Base-by-base conservation (phyloP, 2,888 invertebrate genomes). In the Allophyes oxyacanthae region DNA sequence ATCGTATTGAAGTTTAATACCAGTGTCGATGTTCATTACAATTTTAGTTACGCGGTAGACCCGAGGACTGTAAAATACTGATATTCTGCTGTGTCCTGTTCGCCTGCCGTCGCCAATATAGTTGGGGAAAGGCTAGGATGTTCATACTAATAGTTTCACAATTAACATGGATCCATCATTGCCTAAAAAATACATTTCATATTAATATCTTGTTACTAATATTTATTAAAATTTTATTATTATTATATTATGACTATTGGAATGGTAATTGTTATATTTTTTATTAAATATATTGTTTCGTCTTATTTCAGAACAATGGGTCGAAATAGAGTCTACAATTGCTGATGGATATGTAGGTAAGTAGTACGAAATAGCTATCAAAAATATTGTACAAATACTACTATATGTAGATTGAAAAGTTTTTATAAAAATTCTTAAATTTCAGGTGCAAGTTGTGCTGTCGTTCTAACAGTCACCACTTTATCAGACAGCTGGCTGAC, bases 341-440 rank as follows among this genome's bases (percentile, higher is more conserved):
- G 83, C 85, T 0, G 75, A 81, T 60, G 93, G 93, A 50, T 93
- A 85, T 76, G 92, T 93, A 11, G 93, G 93, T 93, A 85, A 86
- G 91, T 64, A 28, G 25, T 28, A 20, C 0, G 11, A 42, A 42
- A 15, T 26, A 7, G 2, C 0, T 0, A 10, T 28, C 0, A 14
- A 9, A n/a, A n/a, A n/a, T n/a, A n/a, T n/a, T n/a, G n/a, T n/a
- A n/a, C n/a, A n/a, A n/a, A n/a, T n/a, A n/a, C n/a, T n/a, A n/a
- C n/a, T n/a, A n/a, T n/a, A n/a, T n/a, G n/a, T n/a, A n/a, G n/a
- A n/a, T n/a, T n/a, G n/a, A n/a, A n/a, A n/a, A n/a, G n/a, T n/a
- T n/a, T n/a, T n/a, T n/a, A n/a, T n/a, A n/a, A n/a, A n/a, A n/a
- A 28, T 8, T 28, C 6, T 28, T 8, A 8, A 6, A 40, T 79